Percentiles rank a stretch among this genome's conserved stretches.
Conservation (phyloP, 2,888 invertebrate species). For the Phyllotreta striolata region DNA sequence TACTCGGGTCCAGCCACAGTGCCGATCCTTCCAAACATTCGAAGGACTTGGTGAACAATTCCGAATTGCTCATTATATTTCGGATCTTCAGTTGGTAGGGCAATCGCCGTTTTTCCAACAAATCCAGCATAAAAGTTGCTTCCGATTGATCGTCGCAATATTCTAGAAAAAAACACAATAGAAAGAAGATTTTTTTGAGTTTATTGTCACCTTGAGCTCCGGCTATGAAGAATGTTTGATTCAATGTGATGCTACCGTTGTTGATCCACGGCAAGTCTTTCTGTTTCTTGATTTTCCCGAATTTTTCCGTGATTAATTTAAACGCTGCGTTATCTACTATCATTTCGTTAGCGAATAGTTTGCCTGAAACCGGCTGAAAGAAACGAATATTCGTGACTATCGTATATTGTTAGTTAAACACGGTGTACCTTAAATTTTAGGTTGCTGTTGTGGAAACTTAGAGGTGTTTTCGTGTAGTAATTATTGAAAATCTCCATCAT, state of each 20-base stretch:
- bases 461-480: slow-evolving; percentile 21
- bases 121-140: slow-evolving; percentile 17
- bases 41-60: slow-evolving; percentile 11
- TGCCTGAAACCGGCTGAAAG: slow-evolving; percentile 20
- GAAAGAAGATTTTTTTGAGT: too few relatives aligned
- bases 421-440: slow-evolving; percentile 28
- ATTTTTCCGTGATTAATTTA: slow-evolving; percentile 27
- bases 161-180: slow-evolving; percentile 11
- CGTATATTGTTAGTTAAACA: not conserved
- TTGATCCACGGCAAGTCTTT: slow-evolving; percentile 31
- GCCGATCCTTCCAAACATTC: slow-evolving; percentile 17
- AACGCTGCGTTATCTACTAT: slow-evolving; percentile 34
- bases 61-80: slow-evolving; percentile 23
- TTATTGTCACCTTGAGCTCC: slow-evolving; percentile 35
- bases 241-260: slow-evolving; percentile 10
- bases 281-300: slow-evolving; percentile 6
- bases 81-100: slow-evolving; percentile 17
- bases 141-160: slow-evolving; percentile 27
- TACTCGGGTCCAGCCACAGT: slow-evolving; percentile 21
- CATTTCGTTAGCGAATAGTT: slow-evolving; percentile 29
- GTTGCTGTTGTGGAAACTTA: slow-evolving; percentile 18
- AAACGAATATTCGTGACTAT: not conserved
- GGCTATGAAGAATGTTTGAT: slow-evolving; percentile 33
- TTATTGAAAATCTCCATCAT: slow-evolving; percentile 23
- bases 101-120: slow-evolving; percentile 11